A percentile compares a stretch with the other conserved stretches of the same genome.
These are phyloP conservation scores for Odontocolon sp. DNA, from an alignment of 2,888 invertebrate species.

Conservation along the genomic window DNA sequence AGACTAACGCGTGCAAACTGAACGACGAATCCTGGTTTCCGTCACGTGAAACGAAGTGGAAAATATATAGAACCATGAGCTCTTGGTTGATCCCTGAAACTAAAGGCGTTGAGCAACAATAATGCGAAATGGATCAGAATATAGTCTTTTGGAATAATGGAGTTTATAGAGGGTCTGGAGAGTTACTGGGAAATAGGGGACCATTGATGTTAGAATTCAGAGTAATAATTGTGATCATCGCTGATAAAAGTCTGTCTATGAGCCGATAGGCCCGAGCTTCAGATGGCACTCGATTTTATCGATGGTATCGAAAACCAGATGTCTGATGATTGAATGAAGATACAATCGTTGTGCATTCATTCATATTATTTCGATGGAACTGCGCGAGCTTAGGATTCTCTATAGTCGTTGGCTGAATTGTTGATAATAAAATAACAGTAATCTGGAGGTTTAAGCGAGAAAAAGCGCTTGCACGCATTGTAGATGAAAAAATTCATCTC, in stretches of 20 bases:
- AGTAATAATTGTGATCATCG: neutral
- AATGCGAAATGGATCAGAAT: too few relatives aligned
- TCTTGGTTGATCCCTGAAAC: slow-evolving; percentile 6
- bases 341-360: neutral
- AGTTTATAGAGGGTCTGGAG: too few relatives aligned
- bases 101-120: too few relatives aligned
- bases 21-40: neutral
- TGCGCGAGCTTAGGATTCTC: neutral
- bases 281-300: slow-evolving; percentile 24
- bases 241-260: neutral
- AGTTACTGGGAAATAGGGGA: too few relatives aligned
- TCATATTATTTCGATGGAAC: neutral
- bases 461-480: too few relatives aligned
- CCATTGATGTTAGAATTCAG: neutral
- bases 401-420: neutral
- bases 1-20: slow-evolving; percentile 19
- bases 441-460: too few relatives aligned
- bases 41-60: neutral
- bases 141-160: too few relatives aligned
- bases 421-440: too few relatives aligned
- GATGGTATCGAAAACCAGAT: slow-evolving; percentile 43
- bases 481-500: too few relatives aligned
- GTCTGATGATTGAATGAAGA: slow-evolving; percentile 44
- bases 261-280: neutral
- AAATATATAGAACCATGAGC: neutral